Evolutionary conservation across 2,113 vertebrate species (phyloP).

Genomic region (Xiphias gladius): DNA sequence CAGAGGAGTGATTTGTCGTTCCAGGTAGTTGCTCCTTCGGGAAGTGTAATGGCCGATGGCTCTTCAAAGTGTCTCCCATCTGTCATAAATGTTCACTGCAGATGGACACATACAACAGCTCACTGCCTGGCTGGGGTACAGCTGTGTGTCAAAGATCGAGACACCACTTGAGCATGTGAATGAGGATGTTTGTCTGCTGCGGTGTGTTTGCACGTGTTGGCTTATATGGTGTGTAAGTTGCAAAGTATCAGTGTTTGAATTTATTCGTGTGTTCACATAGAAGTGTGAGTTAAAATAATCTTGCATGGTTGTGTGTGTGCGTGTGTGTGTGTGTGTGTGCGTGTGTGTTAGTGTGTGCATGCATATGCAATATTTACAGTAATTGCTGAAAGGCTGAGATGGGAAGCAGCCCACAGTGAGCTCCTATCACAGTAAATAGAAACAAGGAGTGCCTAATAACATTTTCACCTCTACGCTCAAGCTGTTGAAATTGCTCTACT

Average conservation of each 20-base stretch:
- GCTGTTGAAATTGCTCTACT: constrained; percentile 6
- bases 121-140: constrained; percentile 38
- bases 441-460: constrained; percentile 31
- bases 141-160: constrained; percentile 61
- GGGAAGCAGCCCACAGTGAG: constrained; percentile 6
- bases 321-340: background rate
- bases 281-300: background rate
- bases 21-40: constrained; percentile 71
- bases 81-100: constrained; percentile 68
- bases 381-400: constrained; percentile 9
- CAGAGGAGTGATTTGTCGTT: constrained; percentile 72
- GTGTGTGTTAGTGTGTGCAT: background rate
- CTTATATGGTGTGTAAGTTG: background rate
- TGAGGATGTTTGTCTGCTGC: constrained; percentile 5
- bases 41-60: constrained; percentile 68
- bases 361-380: background rate
- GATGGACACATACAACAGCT: constrained; percentile 62
- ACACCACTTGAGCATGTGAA: constrained; percentile 20
- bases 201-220: background rate
- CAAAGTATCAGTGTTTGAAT: background rate
- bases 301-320: background rate
- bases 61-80: constrained; percentile 73
- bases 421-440: constrained; percentile 19
- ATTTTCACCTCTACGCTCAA: constrained; percentile 28
- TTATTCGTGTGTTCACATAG: background rate